Evolutionary conservation across 2,797 vertebrate genomes (phyloP).

Genomic region (Limnodromus scolopaceus): DNA sequence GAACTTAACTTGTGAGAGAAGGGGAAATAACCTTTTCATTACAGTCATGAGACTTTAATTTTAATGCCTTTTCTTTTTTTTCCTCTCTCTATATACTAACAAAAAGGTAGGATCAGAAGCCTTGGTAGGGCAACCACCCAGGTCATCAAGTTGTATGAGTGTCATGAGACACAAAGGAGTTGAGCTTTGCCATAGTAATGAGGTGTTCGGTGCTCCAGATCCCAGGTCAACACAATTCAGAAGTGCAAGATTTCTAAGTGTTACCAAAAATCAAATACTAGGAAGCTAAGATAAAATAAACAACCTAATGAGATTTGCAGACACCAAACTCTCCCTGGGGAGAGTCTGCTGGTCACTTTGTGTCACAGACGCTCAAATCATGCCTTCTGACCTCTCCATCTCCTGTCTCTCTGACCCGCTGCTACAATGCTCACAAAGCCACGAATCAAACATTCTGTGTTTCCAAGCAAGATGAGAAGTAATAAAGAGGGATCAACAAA

Average conservation of each 20-base stretch:
- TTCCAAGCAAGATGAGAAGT: conserved; percentile 37
- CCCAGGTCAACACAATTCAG: not conserved
- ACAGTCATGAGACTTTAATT: conserved; percentile 46
- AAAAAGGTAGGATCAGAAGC: conserved; percentile 54
- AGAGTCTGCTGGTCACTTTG: not conserved
- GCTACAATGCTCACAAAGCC: not conserved
- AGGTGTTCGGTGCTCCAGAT: not conserved
- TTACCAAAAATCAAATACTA: conserved; percentile 4
- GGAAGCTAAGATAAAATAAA: conserved; percentile 4
- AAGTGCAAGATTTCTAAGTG: not conserved
- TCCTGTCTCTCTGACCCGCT: not conserved
- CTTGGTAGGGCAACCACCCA: not conserved
- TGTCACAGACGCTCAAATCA: not conserved
- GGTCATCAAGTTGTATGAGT: conserved; percentile 13
- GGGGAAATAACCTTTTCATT: conserved; percentile 63
- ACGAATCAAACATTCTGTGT: not conserved
- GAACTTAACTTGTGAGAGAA: conserved; percentile 44
- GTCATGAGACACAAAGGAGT: not conserved
- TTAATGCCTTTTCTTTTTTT: conserved; percentile 24
- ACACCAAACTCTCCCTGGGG: not conserved
- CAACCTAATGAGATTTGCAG: not conserved
- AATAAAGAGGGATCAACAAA: conserved; percentile 51
- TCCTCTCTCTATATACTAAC: conserved; percentile 16
- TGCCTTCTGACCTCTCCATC: not conserved
- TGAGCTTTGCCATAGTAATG: conserved; percentile 17